A percentile compares a stretch with the other conserved stretches of the same genome.
Conservation (phyloP, 2,113 vertebrate genomes). For the Rissa tridactyla region DNA sequence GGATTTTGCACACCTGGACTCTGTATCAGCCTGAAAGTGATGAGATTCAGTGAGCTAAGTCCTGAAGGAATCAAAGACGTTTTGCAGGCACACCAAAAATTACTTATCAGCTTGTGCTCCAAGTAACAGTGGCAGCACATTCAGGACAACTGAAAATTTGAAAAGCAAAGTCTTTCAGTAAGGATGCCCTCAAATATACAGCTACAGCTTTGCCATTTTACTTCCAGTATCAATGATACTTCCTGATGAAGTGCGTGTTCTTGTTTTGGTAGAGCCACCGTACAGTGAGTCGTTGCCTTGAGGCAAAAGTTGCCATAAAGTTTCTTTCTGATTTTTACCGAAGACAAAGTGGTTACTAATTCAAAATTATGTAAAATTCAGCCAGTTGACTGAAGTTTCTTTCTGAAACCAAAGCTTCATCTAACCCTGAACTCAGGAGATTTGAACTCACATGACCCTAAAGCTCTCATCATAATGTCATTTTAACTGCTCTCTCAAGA, state of each 20-base stretch:
- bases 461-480: not conserved
- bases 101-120: not conserved
- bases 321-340: not conserved
- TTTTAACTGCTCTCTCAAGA: not conserved
- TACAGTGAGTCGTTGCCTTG: not conserved
- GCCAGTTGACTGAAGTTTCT: not conserved
- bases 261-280: not conserved
- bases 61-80: not conserved
- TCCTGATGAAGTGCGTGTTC: not conserved
- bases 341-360: not conserved
- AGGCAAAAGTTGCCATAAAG: not conserved
- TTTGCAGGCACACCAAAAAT: not conserved
- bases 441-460: not conserved
- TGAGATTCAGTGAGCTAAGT: not conserved
- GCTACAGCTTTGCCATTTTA: not conserved
- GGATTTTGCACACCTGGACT: not conserved
- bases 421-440: not conserved
- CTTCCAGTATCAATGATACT: not conserved
- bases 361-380: not conserved
- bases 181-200: not conserved
- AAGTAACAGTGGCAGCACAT: not conserved
- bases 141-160: not conserved
- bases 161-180: not conserved
- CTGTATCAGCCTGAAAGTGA: not conserved
- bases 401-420: not conserved